Conservation (phyloP, 2,113 vertebrate species). For the Neolamprologus devosi region DNA sequence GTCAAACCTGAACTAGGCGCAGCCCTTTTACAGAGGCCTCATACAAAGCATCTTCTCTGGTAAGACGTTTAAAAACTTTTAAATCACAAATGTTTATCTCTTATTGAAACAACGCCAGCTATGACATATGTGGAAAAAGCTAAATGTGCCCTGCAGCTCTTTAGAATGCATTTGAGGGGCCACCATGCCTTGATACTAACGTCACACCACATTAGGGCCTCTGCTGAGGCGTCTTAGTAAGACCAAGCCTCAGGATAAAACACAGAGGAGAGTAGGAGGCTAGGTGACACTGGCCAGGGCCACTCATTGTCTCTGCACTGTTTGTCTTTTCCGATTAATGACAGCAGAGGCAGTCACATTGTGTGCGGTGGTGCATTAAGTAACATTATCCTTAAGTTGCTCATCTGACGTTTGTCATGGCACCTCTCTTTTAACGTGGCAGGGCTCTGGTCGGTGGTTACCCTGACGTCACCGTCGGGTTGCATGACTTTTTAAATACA, state of each 20-base stretch:
- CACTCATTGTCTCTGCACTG: conserved; percentile 9
- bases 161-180: neutral
- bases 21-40: neutral
- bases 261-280: neutral
- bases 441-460: conserved; percentile 21
- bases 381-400: conserved; percentile 21
- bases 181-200: neutral
- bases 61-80: neutral
- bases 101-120: neutral
- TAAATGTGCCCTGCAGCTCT: neutral
- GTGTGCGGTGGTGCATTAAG: conserved; percentile 19
- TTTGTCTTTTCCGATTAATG: conserved; percentile 38
- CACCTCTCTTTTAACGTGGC: neutral
- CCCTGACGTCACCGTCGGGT: neutral
- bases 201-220: conserved; percentile 2
- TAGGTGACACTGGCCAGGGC: conserved; percentile 37
- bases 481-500: conserved; percentile 6
- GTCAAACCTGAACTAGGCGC: neutral
- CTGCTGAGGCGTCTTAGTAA: neutral
- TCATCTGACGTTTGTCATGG: conserved; percentile 14
- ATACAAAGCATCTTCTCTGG: neutral
- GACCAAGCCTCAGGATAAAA: neutral
- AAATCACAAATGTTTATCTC: neutral
- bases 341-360: conserved; percentile 6
- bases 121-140: neutral